phyloP scores from a whole-genome alignment of 1,140 invertebrate species.

The Neodiprion lecontei region DNA sequence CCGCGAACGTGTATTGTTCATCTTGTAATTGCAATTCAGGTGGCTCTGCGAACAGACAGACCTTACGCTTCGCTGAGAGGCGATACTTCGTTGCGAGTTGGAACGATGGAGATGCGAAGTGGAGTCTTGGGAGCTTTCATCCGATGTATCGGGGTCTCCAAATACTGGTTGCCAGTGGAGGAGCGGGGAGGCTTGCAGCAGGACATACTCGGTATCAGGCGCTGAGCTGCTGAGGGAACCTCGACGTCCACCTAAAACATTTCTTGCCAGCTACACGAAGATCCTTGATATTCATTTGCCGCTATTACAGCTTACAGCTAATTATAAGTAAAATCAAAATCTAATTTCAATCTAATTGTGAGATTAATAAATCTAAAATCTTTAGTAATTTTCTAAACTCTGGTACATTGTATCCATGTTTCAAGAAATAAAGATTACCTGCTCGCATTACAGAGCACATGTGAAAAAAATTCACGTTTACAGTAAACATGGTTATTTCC shows the following conservation, averaged over 20 bases:
- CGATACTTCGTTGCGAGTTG: constrained; percentile 55
- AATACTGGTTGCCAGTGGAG: constrained; percentile 62
- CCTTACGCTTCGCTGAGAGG: constrained; percentile 41
- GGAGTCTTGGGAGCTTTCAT: constrained; percentile 49
- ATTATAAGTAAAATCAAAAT: too few species aligned
- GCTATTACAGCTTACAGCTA: too few species aligned
- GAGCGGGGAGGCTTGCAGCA: constrained; percentile 64
- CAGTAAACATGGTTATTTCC: too few species aligned
- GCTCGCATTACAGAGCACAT: too few species aligned
- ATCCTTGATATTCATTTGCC: background rate
- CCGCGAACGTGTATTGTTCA: constrained; percentile 15
- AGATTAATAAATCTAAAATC: too few species aligned
- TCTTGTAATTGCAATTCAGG: background rate
- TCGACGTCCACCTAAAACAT: constrained; percentile 39
- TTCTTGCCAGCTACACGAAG: background rate
- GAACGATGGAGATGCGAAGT: constrained; percentile 50
- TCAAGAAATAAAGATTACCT: too few species aligned
- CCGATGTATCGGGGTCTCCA: constrained; percentile 42
- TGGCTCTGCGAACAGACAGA: constrained; percentile 37
- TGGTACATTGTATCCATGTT: too few species aligned
- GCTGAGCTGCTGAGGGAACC: constrained; percentile 36
- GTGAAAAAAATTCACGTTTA: too few species aligned
- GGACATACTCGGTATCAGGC: constrained; percentile 64
- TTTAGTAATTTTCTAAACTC: too few species aligned
- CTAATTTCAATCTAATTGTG: too few species aligned